These are phyloP conservation scores for Scytalopus superciliaris DNA, from an alignment of 2,113 vertebrate genomes.

Conservation along the genomic window DNA sequence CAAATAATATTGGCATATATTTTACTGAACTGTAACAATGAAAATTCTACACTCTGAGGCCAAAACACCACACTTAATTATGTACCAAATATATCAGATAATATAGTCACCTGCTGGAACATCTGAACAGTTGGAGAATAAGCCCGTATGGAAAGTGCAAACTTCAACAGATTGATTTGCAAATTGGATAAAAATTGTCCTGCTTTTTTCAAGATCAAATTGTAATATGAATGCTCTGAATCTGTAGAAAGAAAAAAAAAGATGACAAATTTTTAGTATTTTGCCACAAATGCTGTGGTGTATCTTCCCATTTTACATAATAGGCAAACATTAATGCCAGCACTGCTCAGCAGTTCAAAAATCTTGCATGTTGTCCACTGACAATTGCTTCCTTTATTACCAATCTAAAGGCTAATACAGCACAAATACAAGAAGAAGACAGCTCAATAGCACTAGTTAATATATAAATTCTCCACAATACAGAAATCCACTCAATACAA, in stretches of 20 bases:
- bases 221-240: conserved; percentile 90
- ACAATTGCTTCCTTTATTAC: neutral
- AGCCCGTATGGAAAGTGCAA: conserved; percentile 85
- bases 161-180: conserved; percentile 88
- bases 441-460: neutral
- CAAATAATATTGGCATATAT: neutral
- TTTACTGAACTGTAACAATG: neutral
- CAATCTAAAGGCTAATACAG: neutral
- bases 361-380: neutral
- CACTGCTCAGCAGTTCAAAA: neutral
- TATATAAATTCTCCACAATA: neutral
- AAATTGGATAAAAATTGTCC: conserved; percentile 92
- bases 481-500: neutral
- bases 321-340: neutral
- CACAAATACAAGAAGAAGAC: neutral
- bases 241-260: conserved; percentile 69
- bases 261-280: neutral
- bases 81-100: neutral
- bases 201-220: conserved; percentile 93
- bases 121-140: conserved; percentile 90
- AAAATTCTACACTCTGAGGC: neutral
- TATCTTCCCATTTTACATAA: neutral
- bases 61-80: neutral
- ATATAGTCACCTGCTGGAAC: conserved; percentile 87
- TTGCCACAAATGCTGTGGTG: neutral